phyloP scores from a whole-genome alignment of 2,113 vertebrate genomes.

The Abramis brama region DNA sequence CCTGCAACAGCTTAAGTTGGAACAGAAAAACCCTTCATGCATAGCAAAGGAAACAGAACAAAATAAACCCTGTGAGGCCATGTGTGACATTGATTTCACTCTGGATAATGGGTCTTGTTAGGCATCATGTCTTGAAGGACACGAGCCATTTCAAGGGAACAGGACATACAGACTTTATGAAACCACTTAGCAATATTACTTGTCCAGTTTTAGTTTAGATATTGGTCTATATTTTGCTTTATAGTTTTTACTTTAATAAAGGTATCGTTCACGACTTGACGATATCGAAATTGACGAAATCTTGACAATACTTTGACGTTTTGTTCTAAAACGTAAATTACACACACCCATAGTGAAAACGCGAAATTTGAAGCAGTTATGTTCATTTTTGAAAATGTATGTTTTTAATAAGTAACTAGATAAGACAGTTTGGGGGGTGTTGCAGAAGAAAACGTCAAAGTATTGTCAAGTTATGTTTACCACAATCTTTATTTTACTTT shows the following conservation, averaged over 20 bases:
- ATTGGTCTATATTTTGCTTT: not conserved
- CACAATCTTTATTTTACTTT: too few relatives aligned
- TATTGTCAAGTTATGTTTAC: too few relatives aligned
- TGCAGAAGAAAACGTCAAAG: too few relatives aligned
- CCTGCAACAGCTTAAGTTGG: not conserved
- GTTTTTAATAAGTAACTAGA: too few relatives aligned
- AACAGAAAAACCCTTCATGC: not conserved
- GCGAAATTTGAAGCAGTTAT: too few relatives aligned
- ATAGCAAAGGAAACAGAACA: not conserved
- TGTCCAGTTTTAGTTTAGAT: not conserved
- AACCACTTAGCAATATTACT: not conserved
- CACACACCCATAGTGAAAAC: too few relatives aligned
- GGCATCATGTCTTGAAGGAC: too few relatives aligned
- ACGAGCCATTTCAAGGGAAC: not conserved
- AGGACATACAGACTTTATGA: not conserved
- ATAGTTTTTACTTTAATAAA: not conserved
- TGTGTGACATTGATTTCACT: constrained; percentile 4
- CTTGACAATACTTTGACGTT: too few relatives aligned
- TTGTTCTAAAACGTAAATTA: too few relatives aligned
- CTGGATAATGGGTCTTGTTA: not conserved
- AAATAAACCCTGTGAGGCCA: not conserved
- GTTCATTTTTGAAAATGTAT: too few relatives aligned
- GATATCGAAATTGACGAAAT: too few relatives aligned
- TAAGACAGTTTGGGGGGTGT: too few relatives aligned
- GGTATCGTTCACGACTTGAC: not conserved